Conservation (phyloP, 2,888 invertebrate species). For the Byasa hedistus region DNA sequence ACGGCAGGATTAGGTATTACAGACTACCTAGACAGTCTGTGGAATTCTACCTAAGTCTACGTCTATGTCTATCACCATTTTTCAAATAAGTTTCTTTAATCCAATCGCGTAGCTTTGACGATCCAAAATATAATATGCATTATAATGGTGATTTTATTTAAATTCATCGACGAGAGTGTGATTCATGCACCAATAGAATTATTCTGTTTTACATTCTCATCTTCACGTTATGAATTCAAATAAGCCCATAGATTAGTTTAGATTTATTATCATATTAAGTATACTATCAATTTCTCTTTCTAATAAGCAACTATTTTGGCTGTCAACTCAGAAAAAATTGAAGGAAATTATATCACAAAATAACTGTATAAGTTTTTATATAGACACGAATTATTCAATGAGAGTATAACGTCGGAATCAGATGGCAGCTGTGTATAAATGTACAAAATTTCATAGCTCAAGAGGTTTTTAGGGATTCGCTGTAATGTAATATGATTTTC, state of each 20-base stretch:
- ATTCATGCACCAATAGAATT: slow-evolving; percentile 39
- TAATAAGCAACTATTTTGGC: neutral
- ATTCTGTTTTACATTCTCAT: slow-evolving; percentile 14
- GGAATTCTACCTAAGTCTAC: too few relatives aligned
- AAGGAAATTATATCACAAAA: too few relatives aligned
- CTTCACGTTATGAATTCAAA: slow-evolving; percentile 21
- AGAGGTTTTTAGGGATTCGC: slow-evolving; percentile 32
- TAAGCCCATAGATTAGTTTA: slow-evolving; percentile 14
- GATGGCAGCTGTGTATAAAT: too few relatives aligned
- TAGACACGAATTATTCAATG: too few relatives aligned
- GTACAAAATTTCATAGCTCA: slow-evolving; percentile 20
- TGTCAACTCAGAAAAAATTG: too few relatives aligned
- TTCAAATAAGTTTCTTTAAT: slow-evolving; percentile 30
- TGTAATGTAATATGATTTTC: slow-evolving; percentile 45
- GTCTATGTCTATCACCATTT: too few relatives aligned
- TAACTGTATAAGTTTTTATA: too few relatives aligned
- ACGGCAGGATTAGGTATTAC: too few relatives aligned
- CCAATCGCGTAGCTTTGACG: slow-evolving; percentile 32
- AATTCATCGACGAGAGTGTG: slow-evolving; percentile 35
- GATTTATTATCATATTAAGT: slow-evolving; percentile 6
- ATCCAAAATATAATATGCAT: slow-evolving; percentile 34
- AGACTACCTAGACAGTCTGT: too few relatives aligned
- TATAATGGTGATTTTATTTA: slow-evolving; percentile 41
- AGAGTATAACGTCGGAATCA: too few relatives aligned
- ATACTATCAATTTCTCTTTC: neutral